Conservation (phyloP, 2,113 vertebrate species). For the Noturus placidus region DNA sequence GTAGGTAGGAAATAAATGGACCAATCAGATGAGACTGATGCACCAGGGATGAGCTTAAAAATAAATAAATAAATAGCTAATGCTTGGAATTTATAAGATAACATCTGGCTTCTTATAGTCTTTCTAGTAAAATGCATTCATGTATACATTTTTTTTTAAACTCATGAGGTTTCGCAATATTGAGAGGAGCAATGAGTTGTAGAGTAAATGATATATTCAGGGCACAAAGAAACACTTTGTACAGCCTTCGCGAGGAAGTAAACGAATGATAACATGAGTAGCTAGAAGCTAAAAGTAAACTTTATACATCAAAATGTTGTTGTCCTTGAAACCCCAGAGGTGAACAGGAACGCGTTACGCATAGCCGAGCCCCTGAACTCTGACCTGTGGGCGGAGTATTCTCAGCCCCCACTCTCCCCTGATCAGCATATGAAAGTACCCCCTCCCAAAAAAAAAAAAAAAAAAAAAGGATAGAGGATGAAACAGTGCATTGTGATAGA, state of each 20-base stretch:
- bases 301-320: not conserved
- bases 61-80: not conserved
- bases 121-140: not conserved
- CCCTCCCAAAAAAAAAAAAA: not conserved
- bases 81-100: not conserved
- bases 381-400: slow-evolving; percentile 51
- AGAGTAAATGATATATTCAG: not conserved
- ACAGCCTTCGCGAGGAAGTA: not conserved
- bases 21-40: slow-evolving; percentile 26
- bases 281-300: not conserved
- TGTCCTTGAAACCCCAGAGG: slow-evolving; percentile 37
- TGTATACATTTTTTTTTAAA: not conserved
- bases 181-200: not conserved
- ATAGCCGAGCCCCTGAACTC: slow-evolving; percentile 49
- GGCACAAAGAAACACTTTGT: not conserved
- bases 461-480: not conserved
- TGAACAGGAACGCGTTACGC: slow-evolving; percentile 47
- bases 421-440: slow-evolving; percentile 42
- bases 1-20: slow-evolving; percentile 12
- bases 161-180: not conserved
- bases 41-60: not conserved
- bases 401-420: slow-evolving; percentile 46
- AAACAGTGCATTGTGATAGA: slow-evolving; percentile 16
- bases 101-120: not conserved
- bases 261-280: not conserved